Evolutionary conservation across 2,797 vertebrate genomes (phyloP).

Genomic region (Cephalopachus bancanus): DNA sequence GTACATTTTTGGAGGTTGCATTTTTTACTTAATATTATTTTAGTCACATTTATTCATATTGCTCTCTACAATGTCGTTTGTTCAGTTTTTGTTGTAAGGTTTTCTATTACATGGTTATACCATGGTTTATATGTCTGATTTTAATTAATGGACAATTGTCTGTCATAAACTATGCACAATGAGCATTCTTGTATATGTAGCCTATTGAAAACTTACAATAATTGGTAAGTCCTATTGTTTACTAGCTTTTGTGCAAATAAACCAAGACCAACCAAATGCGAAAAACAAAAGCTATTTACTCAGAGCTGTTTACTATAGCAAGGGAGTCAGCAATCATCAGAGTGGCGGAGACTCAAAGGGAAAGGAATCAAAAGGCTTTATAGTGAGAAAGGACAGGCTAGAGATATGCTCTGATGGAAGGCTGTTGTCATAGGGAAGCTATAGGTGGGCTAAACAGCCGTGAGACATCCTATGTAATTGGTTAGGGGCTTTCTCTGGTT

Average conservation of each 20-base stretch:
- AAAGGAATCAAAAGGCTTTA: not conserved
- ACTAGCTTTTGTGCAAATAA: not conserved
- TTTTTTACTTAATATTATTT: not conserved
- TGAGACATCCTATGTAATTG: not conserved
- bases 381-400: not conserved
- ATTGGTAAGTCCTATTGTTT: not conserved
- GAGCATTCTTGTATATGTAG: not conserved
- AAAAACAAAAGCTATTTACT: slow-evolving; percentile 12
- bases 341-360: not conserved
- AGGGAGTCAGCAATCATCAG: not conserved
- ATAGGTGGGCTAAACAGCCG: not conserved
- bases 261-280: not conserved
- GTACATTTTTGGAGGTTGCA: not conserved
- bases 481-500: not conserved
- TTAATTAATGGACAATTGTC: not conserved
- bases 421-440: no score
- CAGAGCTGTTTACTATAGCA: not conserved
- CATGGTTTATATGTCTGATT: not conserved
- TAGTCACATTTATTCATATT: not conserved
- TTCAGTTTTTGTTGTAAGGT: not conserved
- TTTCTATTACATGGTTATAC: not conserved
- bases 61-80: not conserved
- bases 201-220: not conserved
- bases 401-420: not conserved
- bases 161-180: not conserved